Base-by-base conservation (phyloP, 1,140 invertebrate genomes). In the Eulimnadia texana region DNA sequence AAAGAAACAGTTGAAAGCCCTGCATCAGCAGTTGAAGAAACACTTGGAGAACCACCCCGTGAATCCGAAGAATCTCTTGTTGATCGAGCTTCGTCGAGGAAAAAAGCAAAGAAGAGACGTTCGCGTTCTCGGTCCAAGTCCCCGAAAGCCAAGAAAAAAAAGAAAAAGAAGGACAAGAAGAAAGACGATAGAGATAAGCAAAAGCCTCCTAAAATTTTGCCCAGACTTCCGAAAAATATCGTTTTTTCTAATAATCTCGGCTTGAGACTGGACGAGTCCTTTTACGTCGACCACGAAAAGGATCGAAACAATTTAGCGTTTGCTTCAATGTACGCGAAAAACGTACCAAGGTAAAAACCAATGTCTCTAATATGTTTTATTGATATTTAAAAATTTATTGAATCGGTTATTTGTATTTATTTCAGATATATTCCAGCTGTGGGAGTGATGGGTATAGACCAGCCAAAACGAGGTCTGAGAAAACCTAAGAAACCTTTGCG, bases 301-400 rank as follows among this genome's bases (percentile, higher is more conserved):
- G 50, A 54, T 25, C 24, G 50, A 27, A 22, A 61, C 27, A 61
- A 61, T 47, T 54, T 55, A 16, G 51, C 60, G n/a, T 61, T 61
- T 25, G 28, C 50, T 3, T 28, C 42, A 29, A 61, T 61, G 60
- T 54, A 61, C n/a, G 51, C 42, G 22, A 54, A 52, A 16, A 29
- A 54, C 29, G 53, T 61, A 53, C 25, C 60, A 0, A 61, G 53
- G 60, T 61, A 54, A 9, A n/a, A 13, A 19, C 25, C 1, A 22
- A 11, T 1, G 22, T 60, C 19, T 10, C 23, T 52, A 3, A 19
- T 20, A 53, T 16, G 33, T 42, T n/a, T n/a, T n/a, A n/a, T n/a
- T n/a, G n/a, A n/a, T n/a, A n/a, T n/a, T n/a, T n/a, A n/a, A n/a
- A n/a, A n/a, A n/a, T n/a, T n/a, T n/a, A n/a, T n/a, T n/a, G n/a